Percentiles rank a stretch among this genome's conserved stretches.
phyloP scores from a whole-genome alignment of 2,888 invertebrate species.

The Conistra vaccinii region DNA sequence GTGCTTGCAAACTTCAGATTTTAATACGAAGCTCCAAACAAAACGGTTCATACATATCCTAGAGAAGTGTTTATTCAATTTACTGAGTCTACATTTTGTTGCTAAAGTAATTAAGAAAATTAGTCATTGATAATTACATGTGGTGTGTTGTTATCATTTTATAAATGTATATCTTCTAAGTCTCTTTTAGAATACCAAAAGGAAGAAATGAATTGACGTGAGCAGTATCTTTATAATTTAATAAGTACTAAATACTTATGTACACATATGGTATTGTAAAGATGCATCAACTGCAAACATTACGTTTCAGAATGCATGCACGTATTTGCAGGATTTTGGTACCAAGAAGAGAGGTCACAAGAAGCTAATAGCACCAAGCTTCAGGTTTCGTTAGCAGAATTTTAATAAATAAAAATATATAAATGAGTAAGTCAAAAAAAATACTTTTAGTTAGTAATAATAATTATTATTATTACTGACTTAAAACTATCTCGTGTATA shows the following conservation, averaged over 20 bases:
- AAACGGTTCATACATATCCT: background rate
- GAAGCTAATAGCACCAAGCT: background rate
- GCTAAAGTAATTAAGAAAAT: background rate
- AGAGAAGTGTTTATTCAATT: background rate
- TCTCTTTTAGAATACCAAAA: conserved; percentile 20
- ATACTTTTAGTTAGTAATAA: too few species aligned
- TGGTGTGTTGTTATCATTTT: background rate
- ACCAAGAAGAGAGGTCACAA: too few species aligned
- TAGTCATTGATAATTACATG: background rate
- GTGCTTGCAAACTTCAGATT: background rate
- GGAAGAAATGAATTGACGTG: background rate
- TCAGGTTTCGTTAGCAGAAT: background rate
- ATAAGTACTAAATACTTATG: background rate
- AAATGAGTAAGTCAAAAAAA: too few species aligned
- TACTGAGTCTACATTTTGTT: background rate
- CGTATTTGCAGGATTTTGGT: background rate
- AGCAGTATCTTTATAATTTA: conserved; percentile 11
- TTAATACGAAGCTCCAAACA: background rate
- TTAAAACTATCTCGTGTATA: background rate
- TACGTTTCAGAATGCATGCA: background rate
- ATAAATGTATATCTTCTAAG: conserved; percentile 10
- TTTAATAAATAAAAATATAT: too few species aligned
- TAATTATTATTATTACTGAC: background rate
- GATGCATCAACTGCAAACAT: conserved; percentile 3
- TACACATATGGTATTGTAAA: background rate